These are phyloP conservation scores for Rafetus swinhoei DNA, from an alignment of 2,113 vertebrate genomes.

Conservation along the genomic window DNA sequence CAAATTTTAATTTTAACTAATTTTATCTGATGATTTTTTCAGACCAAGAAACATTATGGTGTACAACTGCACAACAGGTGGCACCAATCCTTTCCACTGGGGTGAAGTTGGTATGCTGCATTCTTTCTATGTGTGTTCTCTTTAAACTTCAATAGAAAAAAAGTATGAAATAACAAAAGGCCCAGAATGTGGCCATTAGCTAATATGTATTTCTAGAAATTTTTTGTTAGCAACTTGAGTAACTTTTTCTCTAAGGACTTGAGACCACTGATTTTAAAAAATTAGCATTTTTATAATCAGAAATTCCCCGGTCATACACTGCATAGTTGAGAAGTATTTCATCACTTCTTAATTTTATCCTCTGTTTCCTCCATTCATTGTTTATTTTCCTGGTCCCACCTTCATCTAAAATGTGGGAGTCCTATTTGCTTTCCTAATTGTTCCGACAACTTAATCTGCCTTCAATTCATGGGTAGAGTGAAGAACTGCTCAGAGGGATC, in stretches of 20 bases:
- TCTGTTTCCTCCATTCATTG: background rate
- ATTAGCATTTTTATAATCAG: background rate
- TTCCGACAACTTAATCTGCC: background rate
- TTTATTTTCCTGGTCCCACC: background rate
- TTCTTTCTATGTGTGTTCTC: constrained; percentile 37
- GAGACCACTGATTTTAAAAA: background rate
- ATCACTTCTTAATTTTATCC: background rate
- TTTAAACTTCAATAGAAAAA: constrained; percentile 38
- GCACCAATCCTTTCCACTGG: constrained; percentile 98
- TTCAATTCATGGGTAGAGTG: background rate
- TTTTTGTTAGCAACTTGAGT: background rate
- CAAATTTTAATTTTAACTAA: constrained; percentile 7
- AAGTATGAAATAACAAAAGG: background rate
- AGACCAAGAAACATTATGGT: constrained; percentile 93
- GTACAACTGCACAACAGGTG: constrained; percentile 98
- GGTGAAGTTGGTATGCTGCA: constrained; percentile 95
- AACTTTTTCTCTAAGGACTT: background rate
- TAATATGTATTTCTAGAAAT: constrained; percentile 1
- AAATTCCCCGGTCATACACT: background rate
- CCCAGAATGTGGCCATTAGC: background rate
- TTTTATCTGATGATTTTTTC: constrained; percentile 18
- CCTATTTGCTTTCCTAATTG: background rate
- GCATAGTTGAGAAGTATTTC: constrained; percentile 9
- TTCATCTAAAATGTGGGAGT: background rate
- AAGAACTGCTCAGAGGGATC: background rate